A percentile compares a stretch with the other conserved stretches of the same genome.
Conservation (phyloP, 2,797 vertebrate genomes). For the Fundulus diaphanus region DNA sequence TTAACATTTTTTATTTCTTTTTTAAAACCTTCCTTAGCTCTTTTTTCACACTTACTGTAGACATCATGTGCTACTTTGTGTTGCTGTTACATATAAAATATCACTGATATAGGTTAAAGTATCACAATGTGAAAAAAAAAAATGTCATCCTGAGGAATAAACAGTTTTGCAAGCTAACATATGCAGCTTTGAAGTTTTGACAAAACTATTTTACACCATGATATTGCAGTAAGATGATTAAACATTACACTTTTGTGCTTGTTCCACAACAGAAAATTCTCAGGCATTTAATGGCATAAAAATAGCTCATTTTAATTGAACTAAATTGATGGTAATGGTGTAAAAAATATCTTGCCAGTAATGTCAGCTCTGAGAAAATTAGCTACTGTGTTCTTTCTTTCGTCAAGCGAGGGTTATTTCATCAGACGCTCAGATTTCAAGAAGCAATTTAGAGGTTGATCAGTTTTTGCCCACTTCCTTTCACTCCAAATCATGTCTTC, state of each 20-base stretch:
- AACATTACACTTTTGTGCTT: neutral
- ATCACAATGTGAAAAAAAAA: neutral
- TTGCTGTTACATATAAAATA: too few species aligned
- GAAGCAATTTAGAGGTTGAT: neutral
- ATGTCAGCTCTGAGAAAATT: neutral
- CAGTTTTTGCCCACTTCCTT: neutral
- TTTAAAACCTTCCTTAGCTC: too few species aligned
- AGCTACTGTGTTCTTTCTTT: neutral
- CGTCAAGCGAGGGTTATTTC: neutral
- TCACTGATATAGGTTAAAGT: neutral
- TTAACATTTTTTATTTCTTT: too few species aligned
- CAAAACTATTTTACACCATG: neutral
- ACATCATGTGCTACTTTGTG: too few species aligned
- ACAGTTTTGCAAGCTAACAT: too few species aligned
- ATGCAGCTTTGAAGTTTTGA: neutral
- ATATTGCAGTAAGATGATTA: neutral
- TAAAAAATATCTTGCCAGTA: neutral
- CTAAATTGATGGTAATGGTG: neutral
- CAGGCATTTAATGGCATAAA: neutral
- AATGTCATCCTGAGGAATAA: neutral
- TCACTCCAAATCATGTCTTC: neutral
- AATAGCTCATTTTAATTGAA: neutral
- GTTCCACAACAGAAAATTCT: neutral
- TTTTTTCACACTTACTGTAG: too few species aligned
- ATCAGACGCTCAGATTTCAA: neutral